Conservation (phyloP, 2,797 vertebrate species). For the Calcarius lapponicus region DNA sequence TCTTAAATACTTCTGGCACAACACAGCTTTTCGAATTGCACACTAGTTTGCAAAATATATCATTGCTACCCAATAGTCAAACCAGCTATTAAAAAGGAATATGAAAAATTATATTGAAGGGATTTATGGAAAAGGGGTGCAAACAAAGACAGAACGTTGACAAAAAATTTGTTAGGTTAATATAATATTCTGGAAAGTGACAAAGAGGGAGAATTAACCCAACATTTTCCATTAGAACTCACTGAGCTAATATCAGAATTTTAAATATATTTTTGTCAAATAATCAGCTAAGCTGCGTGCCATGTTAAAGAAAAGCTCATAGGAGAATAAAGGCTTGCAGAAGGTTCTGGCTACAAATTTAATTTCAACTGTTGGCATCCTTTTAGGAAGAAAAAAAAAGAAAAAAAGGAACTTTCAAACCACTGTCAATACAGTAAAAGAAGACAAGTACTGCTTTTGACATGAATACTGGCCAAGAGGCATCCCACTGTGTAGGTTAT, state of each 20-base stretch:
- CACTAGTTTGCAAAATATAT: not conserved
- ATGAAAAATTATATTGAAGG: not conserved
- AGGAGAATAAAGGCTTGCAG: not conserved
- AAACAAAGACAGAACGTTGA: not conserved
- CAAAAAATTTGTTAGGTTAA: not conserved
- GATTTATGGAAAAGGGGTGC: not conserved
- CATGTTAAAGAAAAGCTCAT: not conserved
- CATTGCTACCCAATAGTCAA: not conserved
- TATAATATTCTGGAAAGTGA: not conserved
- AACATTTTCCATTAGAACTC: not conserved
- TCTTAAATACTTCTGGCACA: not conserved
- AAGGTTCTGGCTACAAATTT: not conserved
- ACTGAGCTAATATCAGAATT: fast-evolving
- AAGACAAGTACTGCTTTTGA: not conserved
- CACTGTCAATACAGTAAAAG: not conserved
- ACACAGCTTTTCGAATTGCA: not conserved
- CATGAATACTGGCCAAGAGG: not conserved
- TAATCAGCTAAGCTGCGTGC: not conserved
- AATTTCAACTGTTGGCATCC: not conserved
- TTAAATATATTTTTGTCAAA: not conserved
- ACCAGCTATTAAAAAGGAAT: not conserved
- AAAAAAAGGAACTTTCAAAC: not conserved
- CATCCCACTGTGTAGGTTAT: not conserved
- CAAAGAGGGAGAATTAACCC: not conserved
- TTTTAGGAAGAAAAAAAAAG: not conserved